Evolutionary conservation across 2,113 vertebrate species (phyloP).

Genomic region (Cranoglanis bouderius): DNA sequence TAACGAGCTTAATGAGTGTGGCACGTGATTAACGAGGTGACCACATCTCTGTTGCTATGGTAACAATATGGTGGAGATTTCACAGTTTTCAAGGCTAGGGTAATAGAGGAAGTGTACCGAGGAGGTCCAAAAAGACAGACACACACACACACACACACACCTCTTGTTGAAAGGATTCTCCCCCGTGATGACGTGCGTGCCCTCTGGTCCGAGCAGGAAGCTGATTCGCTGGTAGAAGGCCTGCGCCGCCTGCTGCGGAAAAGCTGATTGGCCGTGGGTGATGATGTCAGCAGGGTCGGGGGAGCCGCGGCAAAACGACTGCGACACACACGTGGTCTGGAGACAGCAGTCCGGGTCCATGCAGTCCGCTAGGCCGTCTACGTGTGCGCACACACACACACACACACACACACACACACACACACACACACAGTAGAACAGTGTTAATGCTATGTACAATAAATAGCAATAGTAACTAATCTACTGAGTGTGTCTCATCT

Average conservation of each 20-base stretch:
- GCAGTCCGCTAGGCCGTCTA: conserved; percentile 91
- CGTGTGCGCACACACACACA: conserved; percentile 50
- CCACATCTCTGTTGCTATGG: background rate
- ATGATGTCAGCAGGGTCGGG: conserved; percentile 92
- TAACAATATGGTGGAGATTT: background rate
- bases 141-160: conserved; percentile 71
- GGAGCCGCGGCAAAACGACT: conserved; percentile 88
- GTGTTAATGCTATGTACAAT: background rate
- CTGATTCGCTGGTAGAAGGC: conserved; percentile 93
- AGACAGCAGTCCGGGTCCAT: conserved; percentile 98
- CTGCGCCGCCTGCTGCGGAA: conserved; percentile 90
- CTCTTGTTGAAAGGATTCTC: conserved; percentile 95
- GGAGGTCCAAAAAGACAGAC: conserved; percentile 45
- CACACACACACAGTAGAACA: conserved; percentile 27
- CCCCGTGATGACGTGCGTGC: conserved; percentile 87
- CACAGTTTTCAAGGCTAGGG: background rate
- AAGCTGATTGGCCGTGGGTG: conserved; percentile 83
- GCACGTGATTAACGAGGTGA: background rate
- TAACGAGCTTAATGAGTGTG: background rate
- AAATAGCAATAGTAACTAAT: background rate
- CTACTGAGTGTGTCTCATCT: background rate
- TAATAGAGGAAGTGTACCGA: background rate
- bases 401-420: conserved; percentile 62
- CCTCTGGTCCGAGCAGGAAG: conserved; percentile 89
- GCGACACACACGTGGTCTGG: conserved; percentile 92